Base-by-base conservation (phyloP, 2,113 vertebrate species). In the Thymallus thymallus region DNA sequence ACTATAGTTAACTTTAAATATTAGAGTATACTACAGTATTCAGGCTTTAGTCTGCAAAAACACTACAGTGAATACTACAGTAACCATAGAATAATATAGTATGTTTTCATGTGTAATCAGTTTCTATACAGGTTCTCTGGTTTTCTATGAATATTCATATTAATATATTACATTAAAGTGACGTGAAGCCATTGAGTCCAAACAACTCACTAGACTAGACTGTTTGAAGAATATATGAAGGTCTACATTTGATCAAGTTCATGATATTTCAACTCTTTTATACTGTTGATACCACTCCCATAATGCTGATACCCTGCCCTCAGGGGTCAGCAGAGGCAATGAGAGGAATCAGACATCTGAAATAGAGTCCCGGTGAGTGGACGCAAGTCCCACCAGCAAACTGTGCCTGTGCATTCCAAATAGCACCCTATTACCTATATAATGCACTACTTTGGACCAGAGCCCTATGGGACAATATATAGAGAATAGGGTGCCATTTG, bases 101-200 rank as follows among this genome's bases (percentile, higher is more conserved):
- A 51, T 51, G 16, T 51, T 51, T 16, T 51, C 48, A 51, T 18
- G 3, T 41, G 9, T 2, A 9, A 41, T 41, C 0, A 10, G 35
- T 41, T 51, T 51, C 48, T 51, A 16, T 51, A 51, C 14, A 51
- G 48, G 48, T 14, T 51, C 3, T 51, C 35, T 41, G 35, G 2
- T 2, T 18, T 4, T 5, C 3, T 18, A 45, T 45, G 48, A 51
- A 51, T 77, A 86, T 81, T 87, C 79, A 78, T 77, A 30, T 60
- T 60, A 22, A 16, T 22, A 22, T n/a, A n/a, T 6, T n/a, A 60
- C 16, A 3, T 60, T n/a, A 10, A 23, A 22, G 13, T 60, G 16
- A 18, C 16, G 48, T 51, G 56, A 60, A 60, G 56, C n/a, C 4
- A 51, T 51, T 60, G 56, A 9, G 56, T 60, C 20, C 56, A 60